phyloP scores from a whole-genome alignment of 2,113 vertebrate genomes.

The Ginglymostoma cirratum region DNA sequence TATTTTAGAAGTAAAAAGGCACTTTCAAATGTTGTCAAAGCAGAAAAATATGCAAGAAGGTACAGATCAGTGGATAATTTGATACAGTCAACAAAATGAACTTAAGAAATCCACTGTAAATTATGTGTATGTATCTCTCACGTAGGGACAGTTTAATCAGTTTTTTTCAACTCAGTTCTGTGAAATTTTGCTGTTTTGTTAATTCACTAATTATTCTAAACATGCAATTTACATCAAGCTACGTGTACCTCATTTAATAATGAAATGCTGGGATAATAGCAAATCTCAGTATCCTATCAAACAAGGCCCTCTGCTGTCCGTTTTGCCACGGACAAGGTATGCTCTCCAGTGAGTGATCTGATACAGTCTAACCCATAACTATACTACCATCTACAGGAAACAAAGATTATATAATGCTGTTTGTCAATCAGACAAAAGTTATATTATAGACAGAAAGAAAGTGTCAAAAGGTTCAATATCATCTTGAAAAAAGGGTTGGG shows the following conservation, averaged over 20 bases:
- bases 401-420: background rate
- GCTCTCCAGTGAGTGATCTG: background rate
- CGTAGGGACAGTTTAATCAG: background rate
- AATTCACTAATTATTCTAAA: background rate
- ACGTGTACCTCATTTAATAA: background rate
- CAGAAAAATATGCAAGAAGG: background rate
- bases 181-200: background rate
- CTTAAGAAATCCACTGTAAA: background rate
- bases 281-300: background rate
- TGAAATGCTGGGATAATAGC: background rate
- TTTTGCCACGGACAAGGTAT: background rate
- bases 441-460: background rate
- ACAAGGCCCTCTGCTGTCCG: background rate
- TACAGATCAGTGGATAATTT: background rate
- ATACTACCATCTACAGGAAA: constrained; percentile 5
- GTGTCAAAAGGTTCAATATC: background rate
- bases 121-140: background rate
- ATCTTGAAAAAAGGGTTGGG: background rate
- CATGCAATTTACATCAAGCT: background rate
- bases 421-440: background rate
- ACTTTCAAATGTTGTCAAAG: background rate
- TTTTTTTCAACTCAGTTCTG: background rate
- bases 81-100: background rate
- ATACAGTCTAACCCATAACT: background rate
- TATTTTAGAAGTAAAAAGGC: background rate